Base-by-base conservation (phyloP, 2,797 vertebrate species). In the Lepus townsendii region DNA sequence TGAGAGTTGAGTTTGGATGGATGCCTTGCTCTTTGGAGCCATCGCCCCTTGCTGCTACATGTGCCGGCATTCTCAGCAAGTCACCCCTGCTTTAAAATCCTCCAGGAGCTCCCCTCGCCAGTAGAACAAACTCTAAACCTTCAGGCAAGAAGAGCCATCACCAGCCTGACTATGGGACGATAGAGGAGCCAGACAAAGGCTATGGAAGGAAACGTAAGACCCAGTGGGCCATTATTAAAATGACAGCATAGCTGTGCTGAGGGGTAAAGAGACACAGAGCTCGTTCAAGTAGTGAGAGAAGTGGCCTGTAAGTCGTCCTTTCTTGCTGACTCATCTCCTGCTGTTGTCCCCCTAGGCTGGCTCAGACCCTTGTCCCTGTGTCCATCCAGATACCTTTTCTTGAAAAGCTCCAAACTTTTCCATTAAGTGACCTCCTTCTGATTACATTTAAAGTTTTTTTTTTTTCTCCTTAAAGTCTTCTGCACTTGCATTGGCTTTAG, bases 361-460 rank as follows among this genome's bases (percentile, higher is more conserved):
- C 42, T 42, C 42, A 42, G 42, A 42, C 42, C 42, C 42, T 42
- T 7, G 42, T 42, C 42, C 42, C 42, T 9, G 42, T 42, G 42
- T 42, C 42, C 7, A 42, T 42, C 42, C 42, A 42, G 42, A 42
- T 75, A 3, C 38, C 35, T 83, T 42, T 83, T 60, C 52, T 93
- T 68, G 13, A 78, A 42, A 93, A 83, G 24, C 4, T 73, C 83
- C 27, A 62, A 75, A 68, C 20, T 3, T 68, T 83, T 89, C 76
- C 83, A 19, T 35, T 62, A 60, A 80, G n/a, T 14, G 12, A 84
- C 38, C 24, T 42, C 47, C 26, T 78, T 69, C 20, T 30, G 57
- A 63, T 47, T 73, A 89, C 26, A 86, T 47, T 65, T 65, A 50
- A 71, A 76, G 13, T 3, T 47, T 38, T 66, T 60, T 60, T 68